These are phyloP conservation scores for Sebastes fasciatus DNA, from an alignment of 2,113 vertebrate genomes.

Conservation along the genomic window DNA sequence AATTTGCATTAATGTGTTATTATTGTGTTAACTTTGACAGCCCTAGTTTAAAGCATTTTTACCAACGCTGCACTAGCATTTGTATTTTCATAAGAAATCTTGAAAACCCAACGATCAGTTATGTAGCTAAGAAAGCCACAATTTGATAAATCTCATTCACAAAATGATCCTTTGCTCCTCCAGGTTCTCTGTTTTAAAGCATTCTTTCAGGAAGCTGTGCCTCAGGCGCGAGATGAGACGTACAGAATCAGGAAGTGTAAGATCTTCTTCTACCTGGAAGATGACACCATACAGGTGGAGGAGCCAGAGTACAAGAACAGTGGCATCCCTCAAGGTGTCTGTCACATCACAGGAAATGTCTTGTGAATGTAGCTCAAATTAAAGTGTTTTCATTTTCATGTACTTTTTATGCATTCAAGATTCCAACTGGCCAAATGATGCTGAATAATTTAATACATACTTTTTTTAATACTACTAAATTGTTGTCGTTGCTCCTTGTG, in stretches of 20 bases:
- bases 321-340: slow-evolving; percentile 90
- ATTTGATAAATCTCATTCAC: not conserved
- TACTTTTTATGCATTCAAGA: not conserved
- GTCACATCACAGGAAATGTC: not conserved
- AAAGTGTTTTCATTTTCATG: not conserved
- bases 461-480: too few relatives aligned
- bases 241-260: slow-evolving; percentile 90
- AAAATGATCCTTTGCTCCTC: slow-evolving; percentile 6
- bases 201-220: slow-evolving; percentile 88
- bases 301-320: slow-evolving; percentile 90
- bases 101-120: not conserved
- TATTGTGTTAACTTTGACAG: too few relatives aligned
- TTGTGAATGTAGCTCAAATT: not conserved
- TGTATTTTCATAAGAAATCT: not conserved
- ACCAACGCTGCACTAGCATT: not conserved
- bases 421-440: not conserved
- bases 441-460: too few relatives aligned
- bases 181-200: slow-evolving; percentile 92
- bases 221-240: slow-evolving; percentile 83
- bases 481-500: not conserved
- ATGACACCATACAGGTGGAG: slow-evolving; percentile 93
- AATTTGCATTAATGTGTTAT: too few relatives aligned
- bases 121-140: not conserved
- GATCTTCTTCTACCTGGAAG: slow-evolving; percentile 94
- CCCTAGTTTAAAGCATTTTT: not conserved